phyloP scores from a whole-genome alignment of 2,888 invertebrate genomes.

The Hydrotaea cyrtoneurina region DNA sequence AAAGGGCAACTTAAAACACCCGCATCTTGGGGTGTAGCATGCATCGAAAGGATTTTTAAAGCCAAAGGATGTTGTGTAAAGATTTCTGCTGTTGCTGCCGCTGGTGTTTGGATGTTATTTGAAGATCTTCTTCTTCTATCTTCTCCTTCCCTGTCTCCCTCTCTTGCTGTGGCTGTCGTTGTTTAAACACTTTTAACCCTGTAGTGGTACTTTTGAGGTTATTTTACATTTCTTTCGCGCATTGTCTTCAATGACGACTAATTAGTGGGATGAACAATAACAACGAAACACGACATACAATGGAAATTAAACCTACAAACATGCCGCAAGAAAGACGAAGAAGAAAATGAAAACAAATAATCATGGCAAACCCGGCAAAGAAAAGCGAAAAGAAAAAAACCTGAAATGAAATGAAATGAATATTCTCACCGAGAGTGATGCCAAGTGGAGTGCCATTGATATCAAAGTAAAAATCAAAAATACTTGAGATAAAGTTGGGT shows the following conservation, averaged over 20 bases:
- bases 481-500: not conserved
- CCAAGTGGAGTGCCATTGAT: not conserved
- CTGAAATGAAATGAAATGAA: not conserved
- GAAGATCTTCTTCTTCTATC: not conserved
- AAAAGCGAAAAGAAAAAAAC: not conserved
- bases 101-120: not conserved
- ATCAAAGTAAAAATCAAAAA: constrained; percentile 16
- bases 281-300: not conserved
- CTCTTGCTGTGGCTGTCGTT: not conserved
- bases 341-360: too few relatives aligned
- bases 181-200: constrained; percentile 53
- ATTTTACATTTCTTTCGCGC: constrained; percentile 15
- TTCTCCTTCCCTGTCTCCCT: too few relatives aligned
- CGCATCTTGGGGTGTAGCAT: not conserved
- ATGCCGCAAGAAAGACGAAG: not conserved
- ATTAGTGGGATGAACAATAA: constrained; percentile 40
- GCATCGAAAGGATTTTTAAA: not conserved
- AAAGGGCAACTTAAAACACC: too few relatives aligned
- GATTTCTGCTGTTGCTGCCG: not conserved
- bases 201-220: constrained; percentile 56
- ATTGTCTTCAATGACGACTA: constrained; percentile 36
- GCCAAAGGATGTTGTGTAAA: not conserved
- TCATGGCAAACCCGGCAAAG: not conserved
- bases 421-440: not conserved
- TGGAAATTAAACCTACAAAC: constrained; percentile 9